Base-by-base conservation (phyloP, 2,888 invertebrate genomes). In the Andrena bucephala region DNA sequence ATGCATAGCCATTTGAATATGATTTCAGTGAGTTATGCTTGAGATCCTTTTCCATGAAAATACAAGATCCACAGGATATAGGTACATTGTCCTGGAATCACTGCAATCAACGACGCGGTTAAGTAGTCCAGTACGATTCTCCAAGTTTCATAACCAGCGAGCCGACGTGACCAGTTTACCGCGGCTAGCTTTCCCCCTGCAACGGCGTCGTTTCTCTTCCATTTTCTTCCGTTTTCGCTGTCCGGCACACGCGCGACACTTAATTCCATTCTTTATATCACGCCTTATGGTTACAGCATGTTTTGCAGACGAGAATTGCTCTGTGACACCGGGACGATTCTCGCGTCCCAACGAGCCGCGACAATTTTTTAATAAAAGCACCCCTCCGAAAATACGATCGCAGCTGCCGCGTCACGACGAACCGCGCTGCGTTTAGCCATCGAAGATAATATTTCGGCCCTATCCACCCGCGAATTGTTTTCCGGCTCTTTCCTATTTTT, bases 301-400 rank as follows among this genome's bases (percentile, higher is more conserved):
- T 27, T n/a, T 6, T 2, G 20, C 16, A n/a, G 5, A 29, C 59
- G 52, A 16, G 36, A 48, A 54, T 4, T 29, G 8, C 42, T 6
- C 10, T 20, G 8, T 16, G 42, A 33, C 33, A 6, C 13, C 13
- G 3, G 27, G 29, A 57, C 27, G 24, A 69, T 13, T 50, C 60
- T 42, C 77, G 1, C 50, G 59, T 36, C 13, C n/a, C 59, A 48
- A 3, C 33, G 68, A 24, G 20, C 20, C 50, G 33, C 42, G 77
- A 66, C 59, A 66, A 66, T 31, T 67, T 80, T 78, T 71, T 80
- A 67, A 80, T 80, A 78, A 79, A 79, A 79, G 31, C 27, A 20
- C 20, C 2, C 10, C 27, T 42, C 31, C 33, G 73, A 60, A 76
- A 76, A 70, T 70, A 60, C 36, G 59, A 60, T 54, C 31, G 52